A percentile compares a stretch with the other conserved stretches of the same genome.
phyloP scores from a whole-genome alignment of 2,888 invertebrate genomes.

The Choreutis nemorana region DNA sequence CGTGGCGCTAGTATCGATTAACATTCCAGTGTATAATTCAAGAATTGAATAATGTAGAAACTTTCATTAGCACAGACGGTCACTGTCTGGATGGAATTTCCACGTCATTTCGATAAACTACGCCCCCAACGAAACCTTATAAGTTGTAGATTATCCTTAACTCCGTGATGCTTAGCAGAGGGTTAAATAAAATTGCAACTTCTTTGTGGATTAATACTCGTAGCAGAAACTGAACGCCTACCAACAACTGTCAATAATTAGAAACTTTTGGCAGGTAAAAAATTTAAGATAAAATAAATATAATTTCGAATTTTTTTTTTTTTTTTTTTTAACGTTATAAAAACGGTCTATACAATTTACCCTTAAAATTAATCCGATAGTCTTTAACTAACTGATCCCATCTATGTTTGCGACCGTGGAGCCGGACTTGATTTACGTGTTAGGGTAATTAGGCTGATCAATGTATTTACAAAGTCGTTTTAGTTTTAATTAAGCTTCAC shows the following conservation, averaged over 20 bases:
- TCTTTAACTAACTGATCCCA: no score
- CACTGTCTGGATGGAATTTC: constrained; percentile 59
- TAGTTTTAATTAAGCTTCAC: constrained; percentile 58
- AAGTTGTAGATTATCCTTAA: constrained; percentile 48
- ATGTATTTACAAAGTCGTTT: constrained; percentile 47
- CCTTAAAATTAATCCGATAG: no score
- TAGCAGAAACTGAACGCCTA: no score
- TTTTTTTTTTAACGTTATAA: no score
- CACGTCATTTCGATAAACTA: constrained; percentile 62
- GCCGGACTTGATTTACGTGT: constrained; percentile 26
- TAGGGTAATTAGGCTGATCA: constrained; percentile 32
- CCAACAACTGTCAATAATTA: no score
- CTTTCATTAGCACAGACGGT: constrained; percentile 66
- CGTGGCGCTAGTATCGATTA: constrained; percentile 64
- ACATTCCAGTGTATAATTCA: constrained; percentile 65
- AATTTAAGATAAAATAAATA: no score
- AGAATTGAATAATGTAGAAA: constrained; percentile 65
- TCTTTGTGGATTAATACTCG: no score
- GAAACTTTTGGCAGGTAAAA: no score
- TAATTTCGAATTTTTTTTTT: no score
- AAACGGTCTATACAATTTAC: no score
- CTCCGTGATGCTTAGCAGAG: no score
- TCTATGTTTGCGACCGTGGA: constrained; percentile 20
- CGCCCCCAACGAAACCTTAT: constrained; percentile 44
- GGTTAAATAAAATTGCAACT: no score